A percentile compares a stretch with the other conserved stretches of the same genome.
Conservation (phyloP, 2,888 invertebrate genomes). For the Saturnia pavonia region DNA sequence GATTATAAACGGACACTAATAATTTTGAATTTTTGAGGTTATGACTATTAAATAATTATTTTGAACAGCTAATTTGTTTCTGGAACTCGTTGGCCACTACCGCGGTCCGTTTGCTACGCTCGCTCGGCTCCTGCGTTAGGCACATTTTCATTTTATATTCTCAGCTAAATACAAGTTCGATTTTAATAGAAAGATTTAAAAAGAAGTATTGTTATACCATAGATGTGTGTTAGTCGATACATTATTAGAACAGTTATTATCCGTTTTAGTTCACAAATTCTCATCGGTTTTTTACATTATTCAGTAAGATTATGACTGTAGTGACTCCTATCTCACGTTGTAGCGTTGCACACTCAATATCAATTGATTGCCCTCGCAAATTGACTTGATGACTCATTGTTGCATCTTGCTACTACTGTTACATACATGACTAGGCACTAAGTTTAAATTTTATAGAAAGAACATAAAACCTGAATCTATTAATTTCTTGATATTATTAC, state of each 20-base stretch:
- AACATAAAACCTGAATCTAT: no score
- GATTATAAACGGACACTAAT: no score
- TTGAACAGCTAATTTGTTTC: no score
- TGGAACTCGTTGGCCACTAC: no score
- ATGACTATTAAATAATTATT: no score
- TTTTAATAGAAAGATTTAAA: neutral
- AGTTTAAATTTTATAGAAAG: no score
- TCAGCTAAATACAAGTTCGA: neutral
- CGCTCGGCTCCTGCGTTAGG: no score
- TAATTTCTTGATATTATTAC: no score
- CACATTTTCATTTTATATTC: no score
- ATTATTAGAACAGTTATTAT: slow-evolving; percentile 30
- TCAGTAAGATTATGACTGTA: slow-evolving; percentile 47
- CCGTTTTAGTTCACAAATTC: slow-evolving; percentile 53
- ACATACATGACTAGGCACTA: no score
- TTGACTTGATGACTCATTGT: slow-evolving; percentile 6
- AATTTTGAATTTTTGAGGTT: no score
- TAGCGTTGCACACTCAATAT: neutral
- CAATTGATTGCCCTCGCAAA: slow-evolving; percentile 9
- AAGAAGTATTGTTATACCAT: neutral
- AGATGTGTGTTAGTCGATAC: neutral
- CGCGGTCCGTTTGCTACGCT: no score
- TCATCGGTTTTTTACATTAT: slow-evolving; percentile 43
- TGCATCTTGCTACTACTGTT: neutral
- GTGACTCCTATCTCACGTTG: slow-evolving; percentile 31